Percentiles rank a stretch among this genome's conserved stretches.
These are phyloP conservation scores for Brachionus sp. DNA, from an alignment of 1,140 invertebrate species.

Conservation along the genomic window DNA sequence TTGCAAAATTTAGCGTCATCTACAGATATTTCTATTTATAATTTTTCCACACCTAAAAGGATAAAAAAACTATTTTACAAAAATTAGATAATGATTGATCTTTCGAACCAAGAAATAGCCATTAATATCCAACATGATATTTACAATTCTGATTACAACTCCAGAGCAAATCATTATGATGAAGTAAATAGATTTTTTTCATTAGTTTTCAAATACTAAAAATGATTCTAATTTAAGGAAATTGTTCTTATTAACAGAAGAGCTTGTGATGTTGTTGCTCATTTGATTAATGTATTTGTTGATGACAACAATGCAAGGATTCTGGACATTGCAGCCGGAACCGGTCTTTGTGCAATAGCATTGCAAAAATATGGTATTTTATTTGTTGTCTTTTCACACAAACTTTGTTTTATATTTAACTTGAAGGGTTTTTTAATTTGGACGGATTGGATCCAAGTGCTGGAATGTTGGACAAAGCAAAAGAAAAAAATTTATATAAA, in stretches of 20 bases:
- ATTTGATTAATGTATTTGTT: neutral
- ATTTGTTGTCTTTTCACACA: neutral
- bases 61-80: neutral
- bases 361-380: neutral
- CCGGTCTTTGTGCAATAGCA: neutral
- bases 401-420: neutral
- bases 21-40: neutral
- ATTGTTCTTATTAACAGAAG: constrained; percentile 12
- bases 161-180: neutral
- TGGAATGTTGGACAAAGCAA: constrained; percentile 23
- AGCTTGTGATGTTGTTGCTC: constrained; percentile 1
- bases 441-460: neutral
- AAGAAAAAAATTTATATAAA: constrained; percentile 22
- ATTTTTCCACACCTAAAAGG: too few species aligned
- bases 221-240: neutral
- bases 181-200: neutral
- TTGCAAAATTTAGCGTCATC: neutral
- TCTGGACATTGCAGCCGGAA: constrained; percentile 6
- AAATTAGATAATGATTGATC: constrained; percentile 46
- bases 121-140: neutral
- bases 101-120: constrained; percentile 13
- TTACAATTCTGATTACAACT: neutral
- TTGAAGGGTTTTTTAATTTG: neutral
- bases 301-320: constrained; percentile 7
- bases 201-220: neutral